These are phyloP conservation scores for Lutjanus erythropterus DNA, from an alignment of 2,113 vertebrate species.

Conservation along the genomic window DNA sequence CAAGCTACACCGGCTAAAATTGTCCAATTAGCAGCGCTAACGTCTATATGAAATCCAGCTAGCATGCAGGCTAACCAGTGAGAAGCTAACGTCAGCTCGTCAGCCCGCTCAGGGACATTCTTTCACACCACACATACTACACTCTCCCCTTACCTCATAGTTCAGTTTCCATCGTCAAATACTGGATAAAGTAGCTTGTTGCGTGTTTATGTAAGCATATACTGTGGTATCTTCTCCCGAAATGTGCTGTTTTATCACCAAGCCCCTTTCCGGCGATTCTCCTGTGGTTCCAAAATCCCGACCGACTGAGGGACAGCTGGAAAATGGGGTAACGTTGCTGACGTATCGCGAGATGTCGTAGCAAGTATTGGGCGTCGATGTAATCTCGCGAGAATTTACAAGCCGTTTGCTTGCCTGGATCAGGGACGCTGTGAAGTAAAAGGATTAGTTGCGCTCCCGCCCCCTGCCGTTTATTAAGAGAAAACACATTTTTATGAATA, in stretches of 20 bases:
- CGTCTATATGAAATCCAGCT: conserved; percentile 32
- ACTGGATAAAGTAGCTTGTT: conserved; percentile 4
- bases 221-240: neutral
- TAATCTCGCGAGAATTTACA: conserved; percentile 49
- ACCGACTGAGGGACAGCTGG: conserved; percentile 74
- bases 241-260: conserved; percentile 36
- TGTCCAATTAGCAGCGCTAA: neutral
- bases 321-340: conserved; percentile 78
- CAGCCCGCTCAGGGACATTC: conserved; percentile 71
- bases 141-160: conserved; percentile 75
- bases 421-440: conserved; percentile 2
- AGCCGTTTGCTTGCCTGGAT: neutral
- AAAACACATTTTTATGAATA: neutral
- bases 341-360: conserved; percentile 64
- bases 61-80: conserved; percentile 62
- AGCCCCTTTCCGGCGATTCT: conserved; percentile 59
- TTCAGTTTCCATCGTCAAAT: conserved; percentile 60
- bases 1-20: neutral
- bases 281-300: conserved; percentile 62
- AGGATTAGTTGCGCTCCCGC: conserved; percentile 28
- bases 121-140: conserved; percentile 57
- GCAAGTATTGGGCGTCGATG: rapidly evolving
- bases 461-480: neutral
- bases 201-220: conserved; percentile 24
- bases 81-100: conserved; percentile 71